phyloP scores from a whole-genome alignment of 2,888 invertebrate species.

The Drosophila austrosaltans region DNA sequence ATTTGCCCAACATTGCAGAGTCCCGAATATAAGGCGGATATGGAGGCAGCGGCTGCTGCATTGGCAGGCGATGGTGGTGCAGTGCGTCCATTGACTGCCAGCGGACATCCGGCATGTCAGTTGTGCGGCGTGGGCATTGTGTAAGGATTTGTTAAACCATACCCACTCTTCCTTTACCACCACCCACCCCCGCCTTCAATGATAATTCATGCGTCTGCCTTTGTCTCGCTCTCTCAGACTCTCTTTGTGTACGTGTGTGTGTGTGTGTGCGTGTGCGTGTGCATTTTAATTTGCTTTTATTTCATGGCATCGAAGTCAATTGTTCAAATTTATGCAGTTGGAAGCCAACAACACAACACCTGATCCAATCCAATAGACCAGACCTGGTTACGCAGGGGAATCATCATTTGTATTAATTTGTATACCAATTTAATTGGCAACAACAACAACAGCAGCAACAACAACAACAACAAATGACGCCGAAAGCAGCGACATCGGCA shows the following conservation, averaged over 20 bases:
- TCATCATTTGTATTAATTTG: constrained; percentile 76
- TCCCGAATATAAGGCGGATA: constrained; percentile 80
- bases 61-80: constrained; percentile 71
- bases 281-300: constrained; percentile 77
- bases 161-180: not conserved
- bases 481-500: constrained; percentile 9
- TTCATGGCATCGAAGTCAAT: constrained; percentile 64
- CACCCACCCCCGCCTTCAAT: constrained; percentile 44
- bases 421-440: constrained; percentile 72
- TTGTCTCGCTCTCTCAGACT: constrained; percentile 11
- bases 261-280: constrained; percentile 38
- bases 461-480: not conserved
- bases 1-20: constrained; percentile 82
- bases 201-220: constrained; percentile 61
- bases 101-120: constrained; percentile 82
- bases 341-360: constrained; percentile 57
- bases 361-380: constrained; percentile 37
- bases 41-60: constrained; percentile 79
- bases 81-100: constrained; percentile 77
- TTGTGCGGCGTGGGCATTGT: constrained; percentile 83
- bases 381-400: constrained; percentile 43
- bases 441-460: not conserved
- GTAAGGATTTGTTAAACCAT: constrained; percentile 79
- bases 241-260: constrained; percentile 31
- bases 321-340: constrained; percentile 69